phyloP scores from a whole-genome alignment of 2,113 vertebrate genomes.

The Nyctereutes procyonoides region DNA sequence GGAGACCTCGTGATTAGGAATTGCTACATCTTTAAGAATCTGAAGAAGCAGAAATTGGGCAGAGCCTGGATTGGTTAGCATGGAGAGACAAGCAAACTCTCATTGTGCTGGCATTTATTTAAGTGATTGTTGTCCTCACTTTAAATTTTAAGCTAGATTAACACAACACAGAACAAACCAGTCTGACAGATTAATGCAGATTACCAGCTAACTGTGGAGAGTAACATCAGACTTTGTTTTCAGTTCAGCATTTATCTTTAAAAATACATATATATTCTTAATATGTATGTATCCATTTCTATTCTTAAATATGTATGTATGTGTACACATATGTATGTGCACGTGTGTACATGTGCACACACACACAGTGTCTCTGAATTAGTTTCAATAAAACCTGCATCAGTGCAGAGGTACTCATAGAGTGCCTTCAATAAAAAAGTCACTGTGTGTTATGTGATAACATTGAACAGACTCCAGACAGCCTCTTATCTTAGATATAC shows the following conservation, averaged over 20 bases:
- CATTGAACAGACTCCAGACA: constrained; percentile 89
- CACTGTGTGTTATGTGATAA: constrained; percentile 87
- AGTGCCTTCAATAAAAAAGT: constrained; percentile 90
- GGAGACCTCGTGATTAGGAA: not conserved
- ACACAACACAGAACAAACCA: constrained; percentile 24
- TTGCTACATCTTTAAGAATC: not conserved
- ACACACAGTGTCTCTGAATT: constrained; percentile 80
- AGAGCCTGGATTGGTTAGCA: not conserved
- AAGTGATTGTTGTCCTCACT: constrained; percentile 64
- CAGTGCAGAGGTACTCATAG: constrained; percentile 74
- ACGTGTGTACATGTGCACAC: accelerated
- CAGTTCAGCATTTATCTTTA: constrained; percentile 81
- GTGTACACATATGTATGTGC: too few species aligned
- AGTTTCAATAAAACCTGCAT: constrained; percentile 86
- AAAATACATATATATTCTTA: not conserved
- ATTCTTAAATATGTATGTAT: not conserved
- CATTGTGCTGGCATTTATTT: constrained; percentile 40
- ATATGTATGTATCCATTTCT: not conserved
- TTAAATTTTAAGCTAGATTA: constrained; percentile 62
- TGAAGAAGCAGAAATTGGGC: not conserved
- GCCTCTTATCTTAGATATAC: constrained; percentile 91
- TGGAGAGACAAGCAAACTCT: constrained; percentile 9
- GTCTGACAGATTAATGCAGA: constrained; percentile 31
- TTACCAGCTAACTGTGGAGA: constrained; percentile 70
- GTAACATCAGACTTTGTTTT: constrained; percentile 79